Conservation (phyloP, 2,113 vertebrate genomes). For the Octodon degus region DNA sequence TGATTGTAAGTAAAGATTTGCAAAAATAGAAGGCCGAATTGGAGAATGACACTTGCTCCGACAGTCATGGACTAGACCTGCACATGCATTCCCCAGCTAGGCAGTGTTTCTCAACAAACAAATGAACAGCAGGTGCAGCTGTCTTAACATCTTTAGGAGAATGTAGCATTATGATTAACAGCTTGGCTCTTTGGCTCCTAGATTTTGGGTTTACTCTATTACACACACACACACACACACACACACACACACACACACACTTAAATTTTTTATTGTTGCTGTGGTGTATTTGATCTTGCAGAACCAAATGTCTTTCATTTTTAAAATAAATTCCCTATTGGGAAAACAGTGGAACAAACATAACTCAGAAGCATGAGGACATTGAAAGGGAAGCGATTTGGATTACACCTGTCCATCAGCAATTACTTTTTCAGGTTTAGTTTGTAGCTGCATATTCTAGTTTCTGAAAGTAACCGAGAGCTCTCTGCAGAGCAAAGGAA, state of each 20-base stretch:
- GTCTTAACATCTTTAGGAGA: background rate
- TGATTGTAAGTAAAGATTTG: background rate
- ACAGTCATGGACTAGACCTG: background rate
- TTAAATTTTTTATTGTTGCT: background rate
- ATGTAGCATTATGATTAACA: background rate
- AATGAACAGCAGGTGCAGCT: background rate
- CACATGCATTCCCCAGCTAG: background rate
- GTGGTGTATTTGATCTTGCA: background rate
- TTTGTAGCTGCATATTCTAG: background rate
- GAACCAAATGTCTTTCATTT: background rate
- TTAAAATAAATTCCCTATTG: background rate
- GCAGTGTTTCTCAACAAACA: background rate
- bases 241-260: too few species aligned
- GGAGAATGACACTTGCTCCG: background rate
- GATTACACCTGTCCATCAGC: background rate
- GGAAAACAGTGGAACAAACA: slow-evolving; percentile 19
- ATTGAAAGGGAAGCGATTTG: background rate
- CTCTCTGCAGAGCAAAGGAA: slow-evolving; percentile 53
- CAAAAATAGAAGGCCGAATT: background rate
- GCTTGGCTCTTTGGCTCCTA: background rate
- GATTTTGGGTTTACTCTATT: background rate
- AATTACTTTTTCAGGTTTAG: slow-evolving; percentile 37
- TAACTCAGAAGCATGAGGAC: background rate
- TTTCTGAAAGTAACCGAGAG: background rate
- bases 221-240: too few species aligned